Conservation (phyloP, 2,113 vertebrate genomes). For the Poeciliopsis occidentalis region DNA sequence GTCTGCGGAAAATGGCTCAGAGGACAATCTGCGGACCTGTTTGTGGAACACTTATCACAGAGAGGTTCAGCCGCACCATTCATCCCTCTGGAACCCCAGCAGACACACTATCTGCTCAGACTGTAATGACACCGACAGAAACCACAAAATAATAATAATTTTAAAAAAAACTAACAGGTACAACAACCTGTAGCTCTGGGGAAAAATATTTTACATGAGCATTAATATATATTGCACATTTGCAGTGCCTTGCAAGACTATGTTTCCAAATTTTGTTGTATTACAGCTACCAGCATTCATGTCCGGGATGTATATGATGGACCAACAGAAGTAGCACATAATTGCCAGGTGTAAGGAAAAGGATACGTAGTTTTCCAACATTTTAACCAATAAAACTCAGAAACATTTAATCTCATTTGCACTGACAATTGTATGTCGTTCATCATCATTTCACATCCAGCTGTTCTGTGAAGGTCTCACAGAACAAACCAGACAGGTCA, state of each 20-base stretch:
- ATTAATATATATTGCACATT: not conserved
- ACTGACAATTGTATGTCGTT: not conserved
- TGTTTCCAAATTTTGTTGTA: not conserved
- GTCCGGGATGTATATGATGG: not conserved
- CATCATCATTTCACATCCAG: not conserved
- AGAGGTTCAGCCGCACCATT: constrained; percentile 69
- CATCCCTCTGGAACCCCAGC: constrained; percentile 54
- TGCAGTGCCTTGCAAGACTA: not conserved
- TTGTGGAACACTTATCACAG: constrained; percentile 77
- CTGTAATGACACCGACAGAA: constrained; percentile 63
- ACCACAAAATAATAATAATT: constrained; percentile 20
- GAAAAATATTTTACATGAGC: constrained; percentile 26
- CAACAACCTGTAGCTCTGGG: constrained; percentile 37
- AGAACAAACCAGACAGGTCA: not conserved
- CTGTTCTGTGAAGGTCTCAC: not conserved
- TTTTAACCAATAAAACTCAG: not conserved
- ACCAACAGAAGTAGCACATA: constrained; percentile 13
- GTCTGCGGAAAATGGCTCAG: constrained; percentile 71
- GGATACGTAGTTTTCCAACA: not conserved
- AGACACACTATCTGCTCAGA: constrained; percentile 54
- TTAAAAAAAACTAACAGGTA: constrained; percentile 32
- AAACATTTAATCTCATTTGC: not conserved
- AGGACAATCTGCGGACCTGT: constrained; percentile 75
- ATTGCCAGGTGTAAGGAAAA: not conserved
- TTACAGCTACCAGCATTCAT: not conserved